Evolutionary conservation across 2,888 invertebrate genomes (phyloP).

Genomic region (Platerodrilus igneus): DNA sequence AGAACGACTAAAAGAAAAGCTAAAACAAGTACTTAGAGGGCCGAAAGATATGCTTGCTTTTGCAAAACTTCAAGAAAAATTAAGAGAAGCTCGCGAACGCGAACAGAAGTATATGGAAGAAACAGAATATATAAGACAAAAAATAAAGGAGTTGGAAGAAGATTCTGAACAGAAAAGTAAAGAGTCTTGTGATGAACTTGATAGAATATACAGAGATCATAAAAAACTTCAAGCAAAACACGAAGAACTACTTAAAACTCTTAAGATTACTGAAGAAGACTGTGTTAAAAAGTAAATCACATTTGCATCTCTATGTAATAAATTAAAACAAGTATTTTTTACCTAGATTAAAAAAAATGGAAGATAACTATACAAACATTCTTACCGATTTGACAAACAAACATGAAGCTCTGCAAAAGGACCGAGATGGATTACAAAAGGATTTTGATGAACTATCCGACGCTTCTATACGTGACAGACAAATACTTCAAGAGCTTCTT

Average conservation of each 20-base stretch:
- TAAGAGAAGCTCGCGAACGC: constrained; percentile 11
- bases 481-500: constrained; percentile 20
- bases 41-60: constrained; percentile 6
- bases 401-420: constrained; percentile 17
- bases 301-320: neutral
- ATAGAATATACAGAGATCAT: constrained; percentile 13
- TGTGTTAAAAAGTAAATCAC: constrained; percentile 1
- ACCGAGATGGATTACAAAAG: constrained; percentile 22
- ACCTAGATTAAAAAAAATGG: constrained; percentile 10
- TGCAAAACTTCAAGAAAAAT: constrained; percentile 7
- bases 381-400: constrained; percentile 15
- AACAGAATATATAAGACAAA: constrained; percentile 19
- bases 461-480: constrained; percentile 22
- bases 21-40: constrained; percentile 6
- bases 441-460: constrained; percentile 22
- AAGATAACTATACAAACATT: constrained; percentile 20
- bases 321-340: too few species aligned
- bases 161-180: constrained; percentile 8
- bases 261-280: constrained; percentile 7
- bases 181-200: constrained; percentile 17
- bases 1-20: constrained; percentile 6
- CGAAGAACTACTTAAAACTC: constrained; percentile 14
- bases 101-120: constrained; percentile 16
- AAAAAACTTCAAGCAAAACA: constrained; percentile 20
- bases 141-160: constrained; percentile 17